Conservation (phyloP, 2,113 vertebrate species). For the Nothoprocta perdicaria region DNA sequence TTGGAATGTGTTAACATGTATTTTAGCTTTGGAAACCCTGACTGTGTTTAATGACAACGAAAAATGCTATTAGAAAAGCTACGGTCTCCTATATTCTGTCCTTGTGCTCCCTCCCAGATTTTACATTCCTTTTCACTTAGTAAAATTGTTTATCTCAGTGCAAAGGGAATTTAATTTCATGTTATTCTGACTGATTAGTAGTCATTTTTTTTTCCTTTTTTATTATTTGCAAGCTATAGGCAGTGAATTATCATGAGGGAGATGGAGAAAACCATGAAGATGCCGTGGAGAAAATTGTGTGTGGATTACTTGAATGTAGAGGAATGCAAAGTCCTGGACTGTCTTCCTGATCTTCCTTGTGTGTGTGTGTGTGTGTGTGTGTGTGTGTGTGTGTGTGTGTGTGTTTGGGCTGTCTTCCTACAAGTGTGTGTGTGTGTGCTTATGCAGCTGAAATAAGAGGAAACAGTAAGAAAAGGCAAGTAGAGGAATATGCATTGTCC, state of each 20-base stretch:
- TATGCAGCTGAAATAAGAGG: neutral
- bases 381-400: neutral
- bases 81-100: neutral
- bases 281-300: neutral
- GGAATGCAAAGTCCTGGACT: neutral
- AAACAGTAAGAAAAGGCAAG: neutral
- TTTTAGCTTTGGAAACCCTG: slow-evolving; percentile 63
- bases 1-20: slow-evolving; percentile 65
- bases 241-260: neutral
- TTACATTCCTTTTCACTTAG: neutral
- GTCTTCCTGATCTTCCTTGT: neutral
- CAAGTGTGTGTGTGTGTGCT: neutral
- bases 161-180: neutral
- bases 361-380: neutral
- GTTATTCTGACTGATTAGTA: neutral
- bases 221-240: neutral
- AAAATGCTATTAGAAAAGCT: slow-evolving; percentile 37
- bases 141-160: neutral
- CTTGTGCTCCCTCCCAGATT: neutral
- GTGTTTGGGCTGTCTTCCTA: too few relatives aligned
- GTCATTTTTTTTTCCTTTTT: neutral
- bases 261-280: neutral
- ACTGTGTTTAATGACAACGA: slow-evolving; percentile 41
- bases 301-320: neutral
- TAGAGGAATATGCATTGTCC: neutral